phyloP scores from a whole-genome alignment of 30 jellyfish, hydroid and myxozoan genomes.

The Hydra vulgaris region DNA sequence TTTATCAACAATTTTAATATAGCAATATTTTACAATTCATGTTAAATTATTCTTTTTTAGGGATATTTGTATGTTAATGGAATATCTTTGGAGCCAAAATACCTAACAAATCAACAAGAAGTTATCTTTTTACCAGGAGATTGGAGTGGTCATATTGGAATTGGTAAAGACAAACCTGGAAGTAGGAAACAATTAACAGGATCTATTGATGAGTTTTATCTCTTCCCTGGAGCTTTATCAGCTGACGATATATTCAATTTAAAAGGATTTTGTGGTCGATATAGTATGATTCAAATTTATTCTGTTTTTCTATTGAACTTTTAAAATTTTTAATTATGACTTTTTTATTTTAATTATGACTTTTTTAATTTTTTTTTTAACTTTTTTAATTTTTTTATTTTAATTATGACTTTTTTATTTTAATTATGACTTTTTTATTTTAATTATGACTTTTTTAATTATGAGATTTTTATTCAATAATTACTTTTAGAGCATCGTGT shows the following conservation, averaged over 20 bases:
- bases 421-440: too few relatives aligned
- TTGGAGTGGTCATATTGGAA: constrained; percentile 75
- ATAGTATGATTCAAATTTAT: constrained; percentile 26
- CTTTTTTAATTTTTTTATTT: too few relatives aligned
- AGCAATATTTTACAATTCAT: too few relatives aligned
- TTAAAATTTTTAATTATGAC: too few relatives aligned
- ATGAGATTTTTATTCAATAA: too few relatives aligned
- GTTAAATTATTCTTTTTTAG: too few relatives aligned
- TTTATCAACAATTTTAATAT: too few relatives aligned
- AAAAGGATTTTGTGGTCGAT: constrained; percentile 51
- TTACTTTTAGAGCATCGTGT: constrained; percentile 37
- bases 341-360: too few relatives aligned
- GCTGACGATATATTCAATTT: constrained; percentile 38
- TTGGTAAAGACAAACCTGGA: constrained; percentile 49
- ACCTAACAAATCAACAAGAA: constrained; percentile 32
- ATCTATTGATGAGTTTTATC: constrained; percentile 62
- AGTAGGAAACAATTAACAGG: constrained; percentile 45
- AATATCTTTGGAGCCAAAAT: constrained; percentile 28
- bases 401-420: too few relatives aligned
- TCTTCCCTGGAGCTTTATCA: constrained; percentile 75
- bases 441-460: background rate
- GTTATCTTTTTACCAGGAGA: constrained; percentile 60
- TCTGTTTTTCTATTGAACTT: background rate
- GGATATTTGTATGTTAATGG: constrained; percentile 42
- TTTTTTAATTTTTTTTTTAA: background rate